Base-by-base conservation (phyloP, 2,113 vertebrate species). In the Paradisaea rubra region DNA sequence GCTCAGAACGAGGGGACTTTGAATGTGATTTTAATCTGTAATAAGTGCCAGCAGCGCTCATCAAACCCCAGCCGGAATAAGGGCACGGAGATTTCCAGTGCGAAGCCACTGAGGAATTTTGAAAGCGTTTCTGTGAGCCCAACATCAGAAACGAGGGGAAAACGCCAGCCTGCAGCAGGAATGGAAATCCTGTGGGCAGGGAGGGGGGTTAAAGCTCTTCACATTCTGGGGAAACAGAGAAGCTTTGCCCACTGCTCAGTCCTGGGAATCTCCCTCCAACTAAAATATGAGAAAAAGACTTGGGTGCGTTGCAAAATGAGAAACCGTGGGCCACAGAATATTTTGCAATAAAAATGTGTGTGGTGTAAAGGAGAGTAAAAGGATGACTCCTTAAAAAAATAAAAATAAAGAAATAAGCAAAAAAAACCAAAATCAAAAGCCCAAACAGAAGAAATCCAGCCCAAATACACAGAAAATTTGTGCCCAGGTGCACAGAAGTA, bases 1-100 rank as follows among this genome's bases (percentile, higher is more conserved):
- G 74, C 93, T 91, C 82, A 44, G 73, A 94, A 53, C 22, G 18
- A 60, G 68, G 91, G 73, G 83, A 90, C 93, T 89, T 86, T 76
- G 88, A 95, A 86, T 80, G 69, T 3, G 94, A 95, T 97, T 97
- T 98, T 81, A 84, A 97, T 97, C 96, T 94, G 83, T 72, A 97
- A 86, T 96, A 95, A 96, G 96, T 21, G 94, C 47, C 95, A 94
- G 89, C 80, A 57, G 88, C 17, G 53, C 68, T 41, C 76, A 64
- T 87, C 96, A 82, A 74, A 91, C 49, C 72, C 49, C 78, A 96
- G 93, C 33, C 96, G 41, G 82, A 88, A 70, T 27, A 61, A 94
- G 81, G 94, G 92, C 86, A 73, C 27, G 42, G 82, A 61, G 93
- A 53, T 92, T 91, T 90, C 25, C 33, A 82, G 81, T 24, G 9